phyloP scores from a whole-genome alignment of 2,888 invertebrate species.

The Oegoconia quadripuncta region DNA sequence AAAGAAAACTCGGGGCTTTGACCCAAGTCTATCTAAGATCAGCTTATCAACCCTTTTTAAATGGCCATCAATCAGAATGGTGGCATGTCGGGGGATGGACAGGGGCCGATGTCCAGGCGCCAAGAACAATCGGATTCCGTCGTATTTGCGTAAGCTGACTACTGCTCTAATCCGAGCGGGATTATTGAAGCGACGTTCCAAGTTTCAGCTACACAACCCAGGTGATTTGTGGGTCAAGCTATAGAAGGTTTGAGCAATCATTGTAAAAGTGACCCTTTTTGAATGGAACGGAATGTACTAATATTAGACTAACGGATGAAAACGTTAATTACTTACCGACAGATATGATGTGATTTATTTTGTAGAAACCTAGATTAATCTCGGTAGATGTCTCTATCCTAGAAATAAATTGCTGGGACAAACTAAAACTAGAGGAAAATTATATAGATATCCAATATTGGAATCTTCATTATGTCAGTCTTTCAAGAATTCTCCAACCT shows the following conservation, averaged over 20 bases:
- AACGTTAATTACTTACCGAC: no score
- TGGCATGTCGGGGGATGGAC: constrained; percentile 9
- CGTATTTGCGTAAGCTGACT: constrained; percentile 67
- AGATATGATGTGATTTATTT: no score
- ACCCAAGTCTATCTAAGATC: background rate
- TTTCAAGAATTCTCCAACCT: no score
- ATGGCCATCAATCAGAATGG: background rate
- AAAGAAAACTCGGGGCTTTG: background rate
- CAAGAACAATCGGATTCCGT: constrained; percentile 36
- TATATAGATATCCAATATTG: no score
- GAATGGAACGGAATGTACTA: background rate
- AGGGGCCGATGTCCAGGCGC: constrained; percentile 11
- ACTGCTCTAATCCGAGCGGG: constrained; percentile 45
- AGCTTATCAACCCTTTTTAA: background rate
- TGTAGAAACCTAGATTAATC: no score
- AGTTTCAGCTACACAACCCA: constrained; percentile 39
- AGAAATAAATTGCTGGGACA: no score
- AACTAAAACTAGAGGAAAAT: no score
- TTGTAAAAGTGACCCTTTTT: constrained; percentile 15
- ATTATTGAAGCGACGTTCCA: constrained; percentile 56
- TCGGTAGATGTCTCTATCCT: no score
- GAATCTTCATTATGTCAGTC: no score
- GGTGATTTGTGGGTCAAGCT: constrained; percentile 20
- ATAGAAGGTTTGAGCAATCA: constrained; percentile 8
- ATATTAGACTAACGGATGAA: no score